Conservation (phyloP, 2,113 vertebrate genomes). For the Canis aureus region DNA sequence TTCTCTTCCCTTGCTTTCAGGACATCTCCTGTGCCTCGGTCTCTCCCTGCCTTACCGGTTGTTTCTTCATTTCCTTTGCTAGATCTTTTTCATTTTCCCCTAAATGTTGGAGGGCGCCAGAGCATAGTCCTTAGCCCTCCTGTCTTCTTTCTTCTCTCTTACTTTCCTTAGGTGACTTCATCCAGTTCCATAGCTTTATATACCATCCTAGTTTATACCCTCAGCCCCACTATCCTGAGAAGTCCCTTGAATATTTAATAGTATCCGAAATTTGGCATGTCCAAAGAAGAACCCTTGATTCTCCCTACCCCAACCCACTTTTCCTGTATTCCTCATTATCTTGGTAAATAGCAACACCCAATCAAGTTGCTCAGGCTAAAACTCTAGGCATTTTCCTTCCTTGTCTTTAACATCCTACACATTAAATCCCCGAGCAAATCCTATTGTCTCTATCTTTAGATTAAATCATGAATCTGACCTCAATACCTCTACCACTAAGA, state of each 20-base stretch:
- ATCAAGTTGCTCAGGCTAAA: not conserved
- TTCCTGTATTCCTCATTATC: not conserved
- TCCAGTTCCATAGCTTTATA: not conserved
- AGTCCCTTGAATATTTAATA: not conserved
- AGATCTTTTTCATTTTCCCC: not conserved
- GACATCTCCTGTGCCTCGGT: not conserved
- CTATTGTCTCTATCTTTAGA: not conserved
- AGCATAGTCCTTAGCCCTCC: not conserved
- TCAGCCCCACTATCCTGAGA: not conserved
- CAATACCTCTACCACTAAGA: not conserved
- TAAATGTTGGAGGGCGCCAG: not conserved
- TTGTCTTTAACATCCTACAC: not conserved
- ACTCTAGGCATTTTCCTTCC: not conserved
- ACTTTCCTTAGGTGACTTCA: not conserved
- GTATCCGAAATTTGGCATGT: not conserved
- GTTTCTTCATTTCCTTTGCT: not conserved
- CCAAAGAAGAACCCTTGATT: not conserved
- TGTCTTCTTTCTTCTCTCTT: not conserved
- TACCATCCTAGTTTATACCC: not conserved
- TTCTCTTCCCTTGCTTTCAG: not conserved
- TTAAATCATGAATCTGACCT: conserved; percentile 27
- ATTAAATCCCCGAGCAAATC: not conserved
- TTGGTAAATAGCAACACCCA: not conserved
- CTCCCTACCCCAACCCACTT: not conserved
- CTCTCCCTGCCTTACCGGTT: not conserved